Evolutionary conservation across 2,797 vertebrate genomes (phyloP).

Genomic region (Hypotaenidia philippensis): DNA sequence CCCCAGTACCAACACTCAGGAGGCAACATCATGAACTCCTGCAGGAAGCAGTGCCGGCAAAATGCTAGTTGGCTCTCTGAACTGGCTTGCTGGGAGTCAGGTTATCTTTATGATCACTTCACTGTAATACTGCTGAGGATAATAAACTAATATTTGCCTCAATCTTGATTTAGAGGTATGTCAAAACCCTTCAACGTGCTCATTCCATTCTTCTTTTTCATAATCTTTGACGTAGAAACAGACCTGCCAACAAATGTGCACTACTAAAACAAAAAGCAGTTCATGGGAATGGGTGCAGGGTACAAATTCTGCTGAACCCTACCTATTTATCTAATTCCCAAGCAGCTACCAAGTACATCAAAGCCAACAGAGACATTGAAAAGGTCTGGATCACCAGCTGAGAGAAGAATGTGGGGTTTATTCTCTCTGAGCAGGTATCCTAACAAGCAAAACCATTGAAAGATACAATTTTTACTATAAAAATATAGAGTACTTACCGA

Average conservation of each 20-base stretch:
- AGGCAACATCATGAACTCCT: neutral
- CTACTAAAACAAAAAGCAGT: neutral
- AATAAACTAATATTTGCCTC: neutral
- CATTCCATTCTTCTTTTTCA: neutral
- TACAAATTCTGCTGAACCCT: neutral
- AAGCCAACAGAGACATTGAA: neutral
- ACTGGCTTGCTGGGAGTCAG: neutral
- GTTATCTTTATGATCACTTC: neutral
- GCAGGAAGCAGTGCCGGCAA: neutral
- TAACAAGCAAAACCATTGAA: neutral
- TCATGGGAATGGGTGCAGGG: neutral
- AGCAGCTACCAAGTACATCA: neutral
- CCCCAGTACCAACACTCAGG: neutral
- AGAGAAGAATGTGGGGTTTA: neutral
- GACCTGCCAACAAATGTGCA: neutral
- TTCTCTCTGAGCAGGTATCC: neutral
- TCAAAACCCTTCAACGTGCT: neutral
- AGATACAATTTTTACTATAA: neutral
- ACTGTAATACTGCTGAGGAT: neutral
- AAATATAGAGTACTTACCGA: constrained; percentile 77
- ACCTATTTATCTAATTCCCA: neutral
- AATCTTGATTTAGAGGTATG: neutral
- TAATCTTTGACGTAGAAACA: neutral
- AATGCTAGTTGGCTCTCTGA: neutral
- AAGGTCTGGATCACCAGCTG: neutral